A percentile compares a stretch with the other conserved stretches of the same genome.
phyloP scores from a whole-genome alignment of 2,888 invertebrate genomes.

The Salticus scenicus region DNA sequence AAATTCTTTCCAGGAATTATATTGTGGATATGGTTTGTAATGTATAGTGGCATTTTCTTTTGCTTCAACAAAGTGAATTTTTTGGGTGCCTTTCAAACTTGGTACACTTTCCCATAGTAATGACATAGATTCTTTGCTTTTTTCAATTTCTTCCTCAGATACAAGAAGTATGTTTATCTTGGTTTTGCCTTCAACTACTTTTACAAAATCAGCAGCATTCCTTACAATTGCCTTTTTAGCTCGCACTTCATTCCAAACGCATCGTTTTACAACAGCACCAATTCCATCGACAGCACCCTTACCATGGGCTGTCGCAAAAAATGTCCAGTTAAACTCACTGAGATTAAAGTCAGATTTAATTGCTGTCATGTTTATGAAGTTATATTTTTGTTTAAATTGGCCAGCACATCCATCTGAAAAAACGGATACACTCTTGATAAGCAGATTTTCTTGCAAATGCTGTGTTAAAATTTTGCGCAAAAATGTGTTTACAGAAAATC shows the following conservation, averaged over 20 bases:
- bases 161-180: not conserved
- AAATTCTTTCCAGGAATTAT: not conserved
- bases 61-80: not conserved
- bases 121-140: not conserved
- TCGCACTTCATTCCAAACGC: not conserved
- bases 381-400: constrained; percentile 2
- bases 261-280: constrained; percentile 4
- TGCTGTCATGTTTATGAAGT: not conserved
- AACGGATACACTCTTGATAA: not conserved
- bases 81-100: constrained; percentile 1
- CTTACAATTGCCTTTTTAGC: constrained; percentile 6
- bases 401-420: not conserved
- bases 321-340: too few species aligned
- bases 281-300: constrained; percentile 13
- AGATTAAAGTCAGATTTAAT: constrained; percentile 2
- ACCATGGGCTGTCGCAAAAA: not conserved
- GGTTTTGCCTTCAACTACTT: not conserved
- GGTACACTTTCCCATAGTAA: too few species aligned
- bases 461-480: not conserved
- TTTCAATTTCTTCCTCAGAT: not conserved
- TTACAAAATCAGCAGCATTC: constrained; percentile 1
- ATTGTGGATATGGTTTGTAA: not conserved
- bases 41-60: not conserved
- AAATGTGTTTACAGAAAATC: constrained; percentile 9
- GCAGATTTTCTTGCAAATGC: not conserved